These are phyloP conservation scores for Lomographa bimaculata DNA, from an alignment of 2,888 invertebrate genomes.

Conservation along the genomic window DNA sequence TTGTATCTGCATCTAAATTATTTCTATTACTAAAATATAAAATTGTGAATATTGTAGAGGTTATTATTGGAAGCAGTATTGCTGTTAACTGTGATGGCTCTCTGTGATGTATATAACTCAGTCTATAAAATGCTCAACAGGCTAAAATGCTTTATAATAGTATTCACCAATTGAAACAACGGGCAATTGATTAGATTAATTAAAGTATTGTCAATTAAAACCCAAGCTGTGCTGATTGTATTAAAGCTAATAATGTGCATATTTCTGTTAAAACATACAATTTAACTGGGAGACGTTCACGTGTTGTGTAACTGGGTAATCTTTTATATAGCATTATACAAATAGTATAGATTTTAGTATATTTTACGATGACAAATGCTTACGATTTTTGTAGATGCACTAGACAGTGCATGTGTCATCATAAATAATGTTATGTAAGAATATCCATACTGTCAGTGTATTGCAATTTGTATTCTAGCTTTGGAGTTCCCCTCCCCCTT, in stretches of 20 bases:
- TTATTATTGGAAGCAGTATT: slow-evolving; percentile 35
- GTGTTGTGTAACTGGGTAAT: slow-evolving; percentile 11
- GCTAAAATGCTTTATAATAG: slow-evolving; percentile 45
- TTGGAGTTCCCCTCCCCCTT: slow-evolving; percentile 23
- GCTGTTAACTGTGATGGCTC: slow-evolving; percentile 62
- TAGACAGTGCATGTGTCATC: too few species aligned
- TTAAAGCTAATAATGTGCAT: slow-evolving; percentile 78
- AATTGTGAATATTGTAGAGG: slow-evolving; percentile 44
- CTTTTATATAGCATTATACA: slow-evolving; percentile 1
- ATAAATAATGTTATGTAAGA: too few species aligned
- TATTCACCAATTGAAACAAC: slow-evolving; percentile 45
- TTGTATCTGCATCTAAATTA: slow-evolving; percentile 54
- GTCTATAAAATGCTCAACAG: slow-evolving; percentile 53
- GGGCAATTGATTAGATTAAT: slow-evolving; percentile 36
- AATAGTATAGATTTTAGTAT: background rate
- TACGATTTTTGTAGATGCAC: too few species aligned
- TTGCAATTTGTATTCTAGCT: slow-evolving; percentile 5
- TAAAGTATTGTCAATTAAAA: slow-evolving; percentile 37
- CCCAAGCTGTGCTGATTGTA: slow-evolving; percentile 65
- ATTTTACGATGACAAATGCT: background rate
- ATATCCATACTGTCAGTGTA: slow-evolving; percentile 3
- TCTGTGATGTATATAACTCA: slow-evolving; percentile 66
- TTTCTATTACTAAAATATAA: slow-evolving; percentile 40
- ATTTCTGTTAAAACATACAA: slow-evolving; percentile 58
- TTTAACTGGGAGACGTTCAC: slow-evolving; percentile 46